A percentile compares a stretch with the other conserved stretches of the same genome.
These are phyloP conservation scores for Sorex araneus DNA, from an alignment of 2,113 vertebrate species.

Conservation along the genomic window DNA sequence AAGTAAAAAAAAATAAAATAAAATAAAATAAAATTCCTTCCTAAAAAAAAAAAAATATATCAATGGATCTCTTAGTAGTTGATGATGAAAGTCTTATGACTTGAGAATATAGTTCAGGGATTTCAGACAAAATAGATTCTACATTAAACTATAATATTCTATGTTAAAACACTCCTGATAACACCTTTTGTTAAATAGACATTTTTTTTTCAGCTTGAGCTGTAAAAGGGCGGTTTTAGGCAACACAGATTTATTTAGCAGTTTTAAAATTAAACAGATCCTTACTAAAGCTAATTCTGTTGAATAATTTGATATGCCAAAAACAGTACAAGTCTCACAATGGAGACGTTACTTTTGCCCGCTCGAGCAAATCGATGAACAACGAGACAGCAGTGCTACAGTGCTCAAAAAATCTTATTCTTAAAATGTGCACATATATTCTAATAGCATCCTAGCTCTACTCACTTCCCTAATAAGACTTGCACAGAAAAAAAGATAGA, in stretches of 20 bases:
- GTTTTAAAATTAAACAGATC: slow-evolving; percentile 16
- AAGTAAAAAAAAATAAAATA: no score
- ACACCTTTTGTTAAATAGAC: slow-evolving; percentile 9
- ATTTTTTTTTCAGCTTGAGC: slow-evolving; percentile 35
- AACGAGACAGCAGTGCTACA: no score
- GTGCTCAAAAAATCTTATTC: background rate
- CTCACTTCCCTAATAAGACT: background rate
- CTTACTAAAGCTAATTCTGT: slow-evolving; percentile 11
- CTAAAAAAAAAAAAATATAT: no score
- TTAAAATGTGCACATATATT: background rate
- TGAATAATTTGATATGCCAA: no score
- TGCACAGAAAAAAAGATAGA: background rate
- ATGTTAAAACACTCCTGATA: slow-evolving; percentile 25
- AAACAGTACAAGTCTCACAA: no score
- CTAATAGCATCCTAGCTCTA: background rate
- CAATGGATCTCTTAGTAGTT: background rate
- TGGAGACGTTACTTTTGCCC: no score
- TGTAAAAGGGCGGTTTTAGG: background rate
- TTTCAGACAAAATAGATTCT: background rate
- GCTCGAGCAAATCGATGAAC: no score
- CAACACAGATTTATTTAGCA: background rate
- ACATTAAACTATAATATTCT: background rate
- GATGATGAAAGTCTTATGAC: background rate
- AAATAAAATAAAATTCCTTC: no score
- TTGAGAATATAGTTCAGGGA: slow-evolving; percentile 3